Percentiles rank a stretch among this genome's conserved stretches.
Conservation (phyloP, 2,888 invertebrate genomes). For the Caenorhabditis angaria region DNA sequence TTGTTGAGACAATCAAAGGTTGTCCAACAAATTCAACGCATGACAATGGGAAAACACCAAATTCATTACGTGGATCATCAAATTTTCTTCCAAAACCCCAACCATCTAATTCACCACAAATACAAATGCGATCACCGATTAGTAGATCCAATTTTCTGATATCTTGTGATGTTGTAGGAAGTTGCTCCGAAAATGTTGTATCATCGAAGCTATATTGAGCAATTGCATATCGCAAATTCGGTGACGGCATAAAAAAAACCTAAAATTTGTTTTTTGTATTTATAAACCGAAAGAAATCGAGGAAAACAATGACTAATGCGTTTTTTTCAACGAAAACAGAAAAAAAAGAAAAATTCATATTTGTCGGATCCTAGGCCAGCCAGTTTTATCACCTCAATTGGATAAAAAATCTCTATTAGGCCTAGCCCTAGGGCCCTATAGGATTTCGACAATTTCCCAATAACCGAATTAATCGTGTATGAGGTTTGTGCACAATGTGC, state of each 20-base stretch:
- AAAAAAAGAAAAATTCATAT: not conserved
- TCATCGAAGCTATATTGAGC: conserved; percentile 36
- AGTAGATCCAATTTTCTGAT: conserved; percentile 19
- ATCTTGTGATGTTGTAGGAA: conserved; percentile 5
- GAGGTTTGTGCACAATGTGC: too few species aligned
- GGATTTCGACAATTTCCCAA: too few species aligned
- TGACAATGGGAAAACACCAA: conserved; percentile 25
- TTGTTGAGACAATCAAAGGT: conserved; percentile 34
- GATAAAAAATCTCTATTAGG: not conserved
- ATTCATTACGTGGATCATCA: conserved; percentile 24
- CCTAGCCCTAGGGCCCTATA: too few species aligned
- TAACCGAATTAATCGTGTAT: too few species aligned
- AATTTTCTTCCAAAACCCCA: conserved; percentile 42
- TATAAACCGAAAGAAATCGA: too few species aligned
- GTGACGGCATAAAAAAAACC: conserved; percentile 3
- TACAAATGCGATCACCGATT: conserved; percentile 38
- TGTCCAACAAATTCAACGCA: conserved; percentile 31
- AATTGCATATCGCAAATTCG: conserved; percentile 40
- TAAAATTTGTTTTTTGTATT: not conserved
- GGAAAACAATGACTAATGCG: too few species aligned
- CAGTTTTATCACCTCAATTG: not conserved
- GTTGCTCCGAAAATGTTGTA: not conserved
- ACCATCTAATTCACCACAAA: conserved; percentile 21
- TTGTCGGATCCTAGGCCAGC: not conserved
- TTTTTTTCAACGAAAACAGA: not conserved